These are phyloP conservation scores for Lontra canadensis DNA, from an alignment of 2,113 vertebrate genomes.

Conservation along the genomic window DNA sequence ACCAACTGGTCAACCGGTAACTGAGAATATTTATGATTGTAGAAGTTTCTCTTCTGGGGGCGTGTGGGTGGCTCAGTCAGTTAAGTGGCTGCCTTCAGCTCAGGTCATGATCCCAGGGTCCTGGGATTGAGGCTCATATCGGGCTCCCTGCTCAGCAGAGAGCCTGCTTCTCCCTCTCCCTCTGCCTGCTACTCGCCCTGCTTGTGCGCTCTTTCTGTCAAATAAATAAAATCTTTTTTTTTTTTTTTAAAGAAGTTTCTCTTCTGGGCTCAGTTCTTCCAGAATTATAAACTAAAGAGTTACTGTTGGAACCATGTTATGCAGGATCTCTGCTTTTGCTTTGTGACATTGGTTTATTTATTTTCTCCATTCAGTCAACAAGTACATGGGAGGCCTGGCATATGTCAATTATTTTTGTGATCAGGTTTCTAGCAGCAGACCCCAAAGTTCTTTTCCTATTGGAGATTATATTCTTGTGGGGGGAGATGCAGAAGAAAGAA, in stretches of 20 bases:
- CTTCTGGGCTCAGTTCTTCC: neutral
- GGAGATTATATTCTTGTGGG: neutral
- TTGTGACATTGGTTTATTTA: neutral
- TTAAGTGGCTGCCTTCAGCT: too few species aligned
- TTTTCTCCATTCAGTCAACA: neutral
- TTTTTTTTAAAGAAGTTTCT: neutral
- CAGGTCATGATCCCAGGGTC: too few species aligned
- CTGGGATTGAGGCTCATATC: too few species aligned
- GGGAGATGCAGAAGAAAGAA: neutral
- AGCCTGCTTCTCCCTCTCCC: too few species aligned
- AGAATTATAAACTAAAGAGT: neutral
- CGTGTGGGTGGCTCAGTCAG: too few species aligned
- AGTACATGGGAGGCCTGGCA: neutral
- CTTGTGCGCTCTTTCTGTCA: too few species aligned
- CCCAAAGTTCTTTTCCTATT: neutral
- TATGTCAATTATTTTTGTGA: neutral
- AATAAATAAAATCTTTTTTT: too few species aligned
- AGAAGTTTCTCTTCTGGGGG: neutral
- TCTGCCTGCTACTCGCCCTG: too few species aligned
- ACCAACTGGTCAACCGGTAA: neutral
- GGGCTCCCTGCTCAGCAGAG: too few species aligned
- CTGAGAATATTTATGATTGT: neutral
- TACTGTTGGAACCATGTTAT: too few species aligned
- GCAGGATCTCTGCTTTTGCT: neutral
- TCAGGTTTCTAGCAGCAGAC: neutral